Evolutionary conservation across 2,888 invertebrate genomes (phyloP).

Genomic region (Nezara viridula): DNA sequence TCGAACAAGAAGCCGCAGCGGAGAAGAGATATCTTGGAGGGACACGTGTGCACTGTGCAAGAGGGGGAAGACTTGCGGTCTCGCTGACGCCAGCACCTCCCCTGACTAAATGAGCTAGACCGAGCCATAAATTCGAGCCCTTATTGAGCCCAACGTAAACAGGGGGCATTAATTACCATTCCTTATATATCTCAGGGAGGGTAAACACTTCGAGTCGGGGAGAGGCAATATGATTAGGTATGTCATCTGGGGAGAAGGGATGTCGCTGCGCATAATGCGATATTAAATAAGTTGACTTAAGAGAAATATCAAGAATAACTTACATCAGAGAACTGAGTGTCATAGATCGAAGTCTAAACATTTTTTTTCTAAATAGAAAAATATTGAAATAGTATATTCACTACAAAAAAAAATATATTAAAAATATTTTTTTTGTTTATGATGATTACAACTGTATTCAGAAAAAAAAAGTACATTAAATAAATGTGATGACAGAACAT

Average conservation of each 20-base stretch:
- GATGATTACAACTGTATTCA: no score
- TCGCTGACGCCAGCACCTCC: not conserved
- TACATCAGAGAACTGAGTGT: no score
- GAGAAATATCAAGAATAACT: not conserved
- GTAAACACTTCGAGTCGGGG: not conserved
- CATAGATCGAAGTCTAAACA: no score
- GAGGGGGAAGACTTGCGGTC: not conserved
- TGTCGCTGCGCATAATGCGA: not conserved
- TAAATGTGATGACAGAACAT: no score
- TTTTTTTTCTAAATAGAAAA: no score
- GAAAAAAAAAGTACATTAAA: no score
- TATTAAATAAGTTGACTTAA: not conserved
- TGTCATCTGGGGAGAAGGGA: not conserved
- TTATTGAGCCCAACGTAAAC: slow-evolving; percentile 13
- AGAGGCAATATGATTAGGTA: not conserved
- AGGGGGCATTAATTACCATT: not conserved
- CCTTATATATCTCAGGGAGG: not conserved
- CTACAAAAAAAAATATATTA: no score
- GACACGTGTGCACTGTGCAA: slow-evolving; percentile 3
- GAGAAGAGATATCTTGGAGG: not conserved
- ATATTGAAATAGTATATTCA: no score
- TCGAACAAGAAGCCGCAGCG: not conserved
- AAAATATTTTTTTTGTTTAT: no score
- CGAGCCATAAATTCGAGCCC: not conserved
- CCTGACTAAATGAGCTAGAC: not conserved